Evolutionary conservation across 2,113 vertebrate species (phyloP), one percentile per base, ranked within the genome.

Genomic region (Mesitornis unicolor): DNA sequence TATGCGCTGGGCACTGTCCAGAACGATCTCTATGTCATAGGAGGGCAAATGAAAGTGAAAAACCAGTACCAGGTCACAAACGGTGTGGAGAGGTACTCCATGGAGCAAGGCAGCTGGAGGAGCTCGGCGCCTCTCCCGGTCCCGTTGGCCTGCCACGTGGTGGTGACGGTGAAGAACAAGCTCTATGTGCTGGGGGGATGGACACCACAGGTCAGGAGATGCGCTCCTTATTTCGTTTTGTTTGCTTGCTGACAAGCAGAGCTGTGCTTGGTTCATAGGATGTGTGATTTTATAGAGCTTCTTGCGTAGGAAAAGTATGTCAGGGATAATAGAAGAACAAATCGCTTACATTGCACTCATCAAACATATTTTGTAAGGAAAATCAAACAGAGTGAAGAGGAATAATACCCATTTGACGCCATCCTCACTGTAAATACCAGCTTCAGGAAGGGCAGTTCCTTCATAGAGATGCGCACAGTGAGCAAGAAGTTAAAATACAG

Each of bases 31-130:
- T 99, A 99, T 50, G 87, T 99, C 26, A 96, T 99, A 68, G 99
- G 99, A 87, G 99, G 99, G 36, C 99, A 99, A 96, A 99, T 99
- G 99, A 99, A 98, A 97, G 96, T 99, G 90, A 99, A 99, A 97
- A 99, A 99, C 81, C 98, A 99, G 88, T 99, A 98, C 59, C 96
- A 99, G 53, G 98, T 99, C 82, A 99, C 99, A 53, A 99, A 99
- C 97, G 98, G 97, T 45, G 99, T 99, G 84, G 99, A 99, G 88
- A 99, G 98, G 64, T 99, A 99, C 95, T 99, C 98, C 36, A 93
- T 99, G 90, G 98, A 99, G 38, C 98, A 95, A 12, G 99, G 98
- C 83, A 98, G 89, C 26, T 99, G 99, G 99, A 98, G 98, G 56
- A 99, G 97, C 28, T 97, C 98, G 1, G 98, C 99, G 0, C 99